Evolutionary conservation across 1,140 invertebrate genomes (phyloP), one percentile per base, ranked within the genome.

Genomic region (Pristionchus pacificus): DNA sequence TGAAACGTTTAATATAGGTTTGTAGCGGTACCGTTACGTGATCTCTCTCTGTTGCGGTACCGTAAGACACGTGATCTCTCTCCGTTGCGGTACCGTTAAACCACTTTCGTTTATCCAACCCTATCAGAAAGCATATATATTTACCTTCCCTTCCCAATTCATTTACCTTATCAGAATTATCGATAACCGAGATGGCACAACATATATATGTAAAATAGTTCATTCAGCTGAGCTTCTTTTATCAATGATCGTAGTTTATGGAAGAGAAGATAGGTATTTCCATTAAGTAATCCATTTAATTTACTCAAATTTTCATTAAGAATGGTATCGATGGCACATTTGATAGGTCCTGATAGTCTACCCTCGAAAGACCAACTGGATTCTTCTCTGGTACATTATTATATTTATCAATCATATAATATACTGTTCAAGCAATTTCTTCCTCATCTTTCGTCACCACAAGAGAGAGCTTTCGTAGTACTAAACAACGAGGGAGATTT

Each of bases 241-340:
- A 1, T 77, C 76, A n/a, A 49, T 77, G 69, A 73, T 77, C 19
- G 31, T 77, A n/a, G 74, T 77, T 13, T 77, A 77, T 31, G 74
- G 76, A 2, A 38, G 72, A 14, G 76, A 77, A 3, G 75, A 77
- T 60, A 31, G 38, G 38, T n/a, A n/a, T n/a, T n/a, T n/a, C n/a
- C n/a, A n/a, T n/a, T 49, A 19, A 49, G 38, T 10, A 49, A 10
- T 49, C 38, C 38, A 10, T 49, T 19, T 6, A 49, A 10, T 49
- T 19, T 49, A 49, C 38, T 49, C 38, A 49, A 10, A 49, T 19
- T 49, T 49, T 19, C 38, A 49, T 49, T 49, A 19, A 49, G 74
- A 1, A 70, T 77, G 25, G 65, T 77, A 15, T 60, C 74, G 19
- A 77, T 77, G 76, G 74, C 76, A 57, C 76, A 77, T 66, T 33